phyloP scores from a whole-genome alignment of 2,113 vertebrate genomes.

The Machaerirhynchus nigripectus region DNA sequence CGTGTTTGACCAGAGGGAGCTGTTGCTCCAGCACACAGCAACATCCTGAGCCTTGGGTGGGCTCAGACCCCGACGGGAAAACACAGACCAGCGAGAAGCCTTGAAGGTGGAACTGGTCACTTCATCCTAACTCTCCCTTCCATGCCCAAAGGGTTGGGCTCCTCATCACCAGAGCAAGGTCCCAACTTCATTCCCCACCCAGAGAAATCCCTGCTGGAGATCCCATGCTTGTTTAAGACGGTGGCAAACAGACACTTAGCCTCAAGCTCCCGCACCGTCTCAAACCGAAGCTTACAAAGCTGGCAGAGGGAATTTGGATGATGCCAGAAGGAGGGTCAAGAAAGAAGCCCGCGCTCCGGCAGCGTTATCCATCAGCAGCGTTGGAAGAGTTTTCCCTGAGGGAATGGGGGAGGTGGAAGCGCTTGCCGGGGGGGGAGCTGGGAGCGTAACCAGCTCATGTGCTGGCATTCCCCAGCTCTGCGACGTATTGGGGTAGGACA shows the following conservation, averaged over 20 bases:
- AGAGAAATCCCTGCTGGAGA: background rate
- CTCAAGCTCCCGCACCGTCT: background rate
- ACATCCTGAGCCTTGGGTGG: background rate
- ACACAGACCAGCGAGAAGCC: background rate
- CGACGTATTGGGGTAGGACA: background rate
- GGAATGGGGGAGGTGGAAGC: background rate
- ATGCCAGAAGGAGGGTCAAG: background rate
- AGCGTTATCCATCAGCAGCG: background rate
- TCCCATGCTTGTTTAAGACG: background rate
- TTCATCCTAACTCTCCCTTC: background rate
- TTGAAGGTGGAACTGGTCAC: background rate
- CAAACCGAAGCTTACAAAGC: background rate
- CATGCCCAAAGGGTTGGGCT: background rate
- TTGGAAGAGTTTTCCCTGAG: background rate
- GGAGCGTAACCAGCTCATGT: background rate
- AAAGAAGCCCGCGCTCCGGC: fast-evolving
- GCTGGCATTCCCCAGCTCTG: background rate
- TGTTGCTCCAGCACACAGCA: fast-evolving
- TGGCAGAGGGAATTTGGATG: background rate
- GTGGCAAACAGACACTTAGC: background rate
- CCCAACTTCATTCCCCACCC: background rate
- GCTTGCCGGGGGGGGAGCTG: background rate
- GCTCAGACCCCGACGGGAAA: fast-evolving
- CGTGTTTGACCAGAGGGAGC: background rate
- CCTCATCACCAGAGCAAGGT: background rate